phyloP scores from a whole-genome alignment of 1,140 invertebrate genomes.

The Dendroctonus valens region DNA sequence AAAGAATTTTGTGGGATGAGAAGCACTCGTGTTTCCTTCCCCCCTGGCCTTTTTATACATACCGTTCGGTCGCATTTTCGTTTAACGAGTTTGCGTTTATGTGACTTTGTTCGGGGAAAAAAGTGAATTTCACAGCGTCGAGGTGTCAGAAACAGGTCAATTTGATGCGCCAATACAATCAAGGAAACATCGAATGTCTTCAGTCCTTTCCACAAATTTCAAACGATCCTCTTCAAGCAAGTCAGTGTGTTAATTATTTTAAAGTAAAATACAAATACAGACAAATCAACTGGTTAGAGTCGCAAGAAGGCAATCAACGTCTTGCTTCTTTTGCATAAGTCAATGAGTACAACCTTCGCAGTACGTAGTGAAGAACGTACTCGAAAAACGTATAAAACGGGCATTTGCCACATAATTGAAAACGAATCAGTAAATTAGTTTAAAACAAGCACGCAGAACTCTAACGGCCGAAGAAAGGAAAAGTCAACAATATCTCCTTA shows the following conservation, averaged over 20 bases:
- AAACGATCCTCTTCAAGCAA: no score
- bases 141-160: no score
- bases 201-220: no score
- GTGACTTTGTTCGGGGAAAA: slow-evolving; percentile 3
- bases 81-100: slow-evolving; percentile 6
- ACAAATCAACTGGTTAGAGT: no score
- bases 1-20: slow-evolving; percentile 9
- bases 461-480: slow-evolving; percentile 14
- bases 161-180: no score
- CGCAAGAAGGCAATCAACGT: no score
- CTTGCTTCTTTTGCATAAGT: no score
- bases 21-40: slow-evolving; percentile 13
- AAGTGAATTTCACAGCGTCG: no score
- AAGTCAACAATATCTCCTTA: slow-evolving; percentile 27
- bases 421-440: slow-evolving; percentile 18
- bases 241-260: no score
- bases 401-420: slow-evolving; percentile 20
- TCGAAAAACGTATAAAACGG: slow-evolving; percentile 9
- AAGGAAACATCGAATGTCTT: no score
- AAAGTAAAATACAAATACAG: no score
- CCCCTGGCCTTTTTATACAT: not conserved
- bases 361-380: not conserved
- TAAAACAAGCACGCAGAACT: slow-evolving; percentile 8
- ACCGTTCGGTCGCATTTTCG: not conserved
- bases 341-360: no score